phyloP scores from a whole-genome alignment of 2,797 vertebrate species.

The Bovichtus diacanthus region DNA sequence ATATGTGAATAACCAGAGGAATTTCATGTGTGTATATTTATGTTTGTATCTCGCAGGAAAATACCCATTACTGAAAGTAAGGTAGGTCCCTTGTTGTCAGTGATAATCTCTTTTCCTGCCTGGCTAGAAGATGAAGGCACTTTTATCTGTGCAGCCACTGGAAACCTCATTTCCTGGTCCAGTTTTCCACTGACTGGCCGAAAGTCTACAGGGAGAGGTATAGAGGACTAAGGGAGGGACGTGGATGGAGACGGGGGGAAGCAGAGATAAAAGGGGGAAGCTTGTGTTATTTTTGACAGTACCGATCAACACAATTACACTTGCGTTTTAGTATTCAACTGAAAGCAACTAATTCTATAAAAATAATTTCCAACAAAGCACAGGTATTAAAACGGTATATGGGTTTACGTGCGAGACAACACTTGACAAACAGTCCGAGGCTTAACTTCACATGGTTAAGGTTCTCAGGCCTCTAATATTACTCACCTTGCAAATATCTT shows the following conservation, averaged over 20 bases:
- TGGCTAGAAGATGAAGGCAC: conserved; percentile 42
- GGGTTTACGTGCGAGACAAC: conserved; percentile 1
- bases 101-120: conserved; percentile 77
- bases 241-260: not conserved
- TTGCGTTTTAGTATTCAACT: not conserved
- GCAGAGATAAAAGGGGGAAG: not conserved
- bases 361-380: not conserved
- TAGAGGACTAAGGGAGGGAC: not conserved
- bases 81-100: conserved; percentile 62
- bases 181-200: conserved; percentile 47
- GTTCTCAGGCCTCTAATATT: conserved; percentile 29
- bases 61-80: conserved; percentile 23
- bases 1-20: conserved; percentile 27
- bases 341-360: not conserved
- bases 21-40: conserved; percentile 15
- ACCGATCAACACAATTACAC: not conserved
- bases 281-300: not conserved
- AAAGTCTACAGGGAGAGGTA: conserved; percentile 44
- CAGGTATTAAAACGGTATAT: not conserved
- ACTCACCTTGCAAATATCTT: conserved; percentile 42
- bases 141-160: conserved; percentile 72
- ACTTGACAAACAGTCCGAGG: not conserved
- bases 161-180: conserved; percentile 79
- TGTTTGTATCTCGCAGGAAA: conserved; percentile 41
- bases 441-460: not conserved